These are phyloP conservation scores for Magallana angulata DNA, from an alignment of 1,140 invertebrate genomes.

Conservation along the genomic window DNA sequence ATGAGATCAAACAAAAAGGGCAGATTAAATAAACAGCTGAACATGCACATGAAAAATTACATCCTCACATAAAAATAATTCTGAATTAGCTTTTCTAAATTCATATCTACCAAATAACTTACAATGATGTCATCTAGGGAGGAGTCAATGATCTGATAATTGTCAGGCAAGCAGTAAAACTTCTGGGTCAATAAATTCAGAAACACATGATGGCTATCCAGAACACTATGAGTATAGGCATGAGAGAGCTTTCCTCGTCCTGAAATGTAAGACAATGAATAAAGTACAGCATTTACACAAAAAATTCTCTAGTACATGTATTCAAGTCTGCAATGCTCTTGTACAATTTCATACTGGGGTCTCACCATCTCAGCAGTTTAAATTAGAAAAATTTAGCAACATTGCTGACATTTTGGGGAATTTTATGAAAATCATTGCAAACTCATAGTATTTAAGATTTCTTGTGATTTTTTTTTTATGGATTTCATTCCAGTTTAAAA, in stretches of 20 bases:
- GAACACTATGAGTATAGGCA: conserved; percentile 99
- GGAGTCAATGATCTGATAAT: conserved; percentile 99
- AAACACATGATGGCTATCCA: conserved; percentile 98
- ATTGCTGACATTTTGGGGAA: background rate
- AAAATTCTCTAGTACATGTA: too few relatives aligned
- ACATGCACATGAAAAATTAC: too few relatives aligned
- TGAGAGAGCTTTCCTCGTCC: conserved; percentile 98
- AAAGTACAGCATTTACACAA: too few relatives aligned
- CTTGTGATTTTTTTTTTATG: too few relatives aligned
- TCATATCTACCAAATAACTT: conserved; percentile 55
- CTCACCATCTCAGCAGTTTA: too few relatives aligned
- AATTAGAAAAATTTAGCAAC: too few relatives aligned
- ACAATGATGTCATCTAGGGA: conserved; percentile 98
- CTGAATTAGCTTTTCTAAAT: background rate
- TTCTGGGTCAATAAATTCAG: conserved; percentile 97
- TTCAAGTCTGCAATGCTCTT: too few relatives aligned
- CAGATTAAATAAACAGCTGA: too few relatives aligned
- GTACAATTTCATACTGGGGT: too few relatives aligned
- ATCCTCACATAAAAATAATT: too few relatives aligned
- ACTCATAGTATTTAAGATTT: background rate
- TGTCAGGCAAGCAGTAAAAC: conserved; percentile 99
- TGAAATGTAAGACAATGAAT: conserved; percentile 76
- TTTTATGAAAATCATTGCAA: background rate
- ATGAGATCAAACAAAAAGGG: too few relatives aligned
- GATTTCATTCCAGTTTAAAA: too few relatives aligned